These are phyloP conservation scores for Tillus elongatus DNA, from an alignment of 2,888 invertebrate species.

Conservation along the genomic window DNA sequence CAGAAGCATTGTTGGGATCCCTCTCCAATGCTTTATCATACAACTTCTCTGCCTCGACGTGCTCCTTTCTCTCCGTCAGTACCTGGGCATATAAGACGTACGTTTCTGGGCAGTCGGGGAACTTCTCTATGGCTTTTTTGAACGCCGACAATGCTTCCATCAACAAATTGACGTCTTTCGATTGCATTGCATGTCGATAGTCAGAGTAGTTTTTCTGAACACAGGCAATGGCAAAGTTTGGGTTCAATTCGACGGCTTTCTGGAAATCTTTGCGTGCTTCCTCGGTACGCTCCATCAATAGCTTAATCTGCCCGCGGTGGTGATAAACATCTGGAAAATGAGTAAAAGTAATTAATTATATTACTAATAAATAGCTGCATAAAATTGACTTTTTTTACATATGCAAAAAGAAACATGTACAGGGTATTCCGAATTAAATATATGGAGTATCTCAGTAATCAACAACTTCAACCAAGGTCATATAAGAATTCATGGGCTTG, in stretches of 20 bases:
- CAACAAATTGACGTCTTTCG: constrained; percentile 46
- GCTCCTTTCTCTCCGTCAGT: constrained; percentile 74
- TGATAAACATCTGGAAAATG: constrained; percentile 75
- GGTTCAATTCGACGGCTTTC: constrained; percentile 71
- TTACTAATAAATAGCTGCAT: too few relatives aligned
- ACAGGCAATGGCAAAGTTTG: constrained; percentile 74
- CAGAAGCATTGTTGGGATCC: constrained; percentile 76
- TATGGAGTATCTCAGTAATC: too few relatives aligned
- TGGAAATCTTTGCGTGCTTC: constrained; percentile 77
- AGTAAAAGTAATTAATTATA: too few relatives aligned
- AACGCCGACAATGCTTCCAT: constrained; percentile 63
- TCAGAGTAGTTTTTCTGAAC: constrained; percentile 88
- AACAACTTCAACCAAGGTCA: too few relatives aligned
- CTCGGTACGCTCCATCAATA: constrained; percentile 71
- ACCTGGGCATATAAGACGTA: constrained; percentile 87
- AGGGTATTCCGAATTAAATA: too few relatives aligned
- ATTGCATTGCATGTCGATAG: constrained; percentile 47
- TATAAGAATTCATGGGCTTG: too few relatives aligned
- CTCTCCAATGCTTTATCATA: constrained; percentile 73
- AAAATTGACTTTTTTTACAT: too few relatives aligned
- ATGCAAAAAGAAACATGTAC: too few relatives aligned
- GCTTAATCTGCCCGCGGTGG: constrained; percentile 81
- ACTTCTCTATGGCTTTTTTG: constrained; percentile 64
- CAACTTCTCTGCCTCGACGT: constrained; percentile 69
- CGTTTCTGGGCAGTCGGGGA: constrained; percentile 78